These are phyloP conservation scores for Ctenodactylus gundi DNA, from an alignment of 2,113 vertebrate species.

Conservation along the genomic window DNA sequence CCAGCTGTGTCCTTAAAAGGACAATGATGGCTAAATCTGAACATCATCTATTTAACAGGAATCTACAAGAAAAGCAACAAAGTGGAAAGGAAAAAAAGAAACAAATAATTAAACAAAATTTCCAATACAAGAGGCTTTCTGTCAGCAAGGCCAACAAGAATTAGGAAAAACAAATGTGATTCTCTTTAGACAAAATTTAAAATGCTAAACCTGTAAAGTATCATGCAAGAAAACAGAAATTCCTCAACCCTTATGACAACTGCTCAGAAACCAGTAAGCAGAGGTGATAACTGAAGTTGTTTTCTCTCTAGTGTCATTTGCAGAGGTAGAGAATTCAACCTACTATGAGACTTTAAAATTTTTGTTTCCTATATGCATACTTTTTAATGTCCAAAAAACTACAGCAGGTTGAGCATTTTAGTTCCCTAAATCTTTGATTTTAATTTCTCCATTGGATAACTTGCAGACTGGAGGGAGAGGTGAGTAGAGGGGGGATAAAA, in stretches of 20 bases:
- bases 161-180: background rate
- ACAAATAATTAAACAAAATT: background rate
- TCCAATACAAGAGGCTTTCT: background rate
- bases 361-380: background rate
- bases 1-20: background rate
- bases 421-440: slow-evolving; percentile 1
- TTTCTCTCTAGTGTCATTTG: background rate
- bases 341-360: background rate
- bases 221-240: background rate
- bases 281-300: background rate
- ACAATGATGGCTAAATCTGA: background rate
- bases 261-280: background rate
- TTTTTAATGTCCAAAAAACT: slow-evolving; percentile 8
- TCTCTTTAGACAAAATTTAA: background rate
- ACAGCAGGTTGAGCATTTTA: background rate
- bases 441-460: background rate
- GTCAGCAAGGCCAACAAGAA: background rate
- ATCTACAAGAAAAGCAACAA: background rate
- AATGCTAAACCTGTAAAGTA: background rate
- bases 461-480: too few species aligned
- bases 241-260: background rate
- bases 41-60: background rate
- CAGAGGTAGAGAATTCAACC: background rate
- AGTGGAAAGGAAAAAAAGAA: background rate
- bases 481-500: too few species aligned